Percentiles rank a stretch among this genome's conserved stretches.
Evolutionary conservation across 2,797 vertebrate species (phyloP).

Genomic region (Lateolabrax maculatus): DNA sequence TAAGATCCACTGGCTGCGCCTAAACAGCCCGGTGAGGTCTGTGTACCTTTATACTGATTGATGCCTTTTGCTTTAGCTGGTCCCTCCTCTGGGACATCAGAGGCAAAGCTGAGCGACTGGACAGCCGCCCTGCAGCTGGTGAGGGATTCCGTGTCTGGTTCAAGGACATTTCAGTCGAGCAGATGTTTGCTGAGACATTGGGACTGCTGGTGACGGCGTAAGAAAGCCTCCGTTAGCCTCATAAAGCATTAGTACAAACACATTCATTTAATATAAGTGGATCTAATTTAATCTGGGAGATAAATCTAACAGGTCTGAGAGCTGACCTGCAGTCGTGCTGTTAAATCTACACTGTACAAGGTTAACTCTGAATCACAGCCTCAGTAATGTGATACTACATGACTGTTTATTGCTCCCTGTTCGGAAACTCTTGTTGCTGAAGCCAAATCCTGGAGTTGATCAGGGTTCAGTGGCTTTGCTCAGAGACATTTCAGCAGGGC

Average conservation of each 20-base stretch:
- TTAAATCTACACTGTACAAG: slow-evolving; percentile 51
- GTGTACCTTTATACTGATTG: slow-evolving; percentile 51
- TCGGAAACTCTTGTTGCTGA: slow-evolving; percentile 19
- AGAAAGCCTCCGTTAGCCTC: slow-evolving; percentile 14
- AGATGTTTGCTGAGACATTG: slow-evolving; percentile 42
- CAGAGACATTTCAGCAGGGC: slow-evolving; percentile 1
- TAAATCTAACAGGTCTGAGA: slow-evolving; percentile 46
- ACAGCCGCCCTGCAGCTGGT: slow-evolving; percentile 38
- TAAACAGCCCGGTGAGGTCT: slow-evolving; percentile 33
- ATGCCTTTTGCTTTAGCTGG: slow-evolving; percentile 45
- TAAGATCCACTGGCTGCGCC: slow-evolving; percentile 44
- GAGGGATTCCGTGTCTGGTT: slow-evolving; percentile 36
- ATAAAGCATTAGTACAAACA: slow-evolving; percentile 28
- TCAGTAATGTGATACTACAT: slow-evolving; percentile 53
- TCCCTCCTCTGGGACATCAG: slow-evolving; percentile 44
- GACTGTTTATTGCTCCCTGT: slow-evolving; percentile 48
- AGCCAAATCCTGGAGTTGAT: slow-evolving; percentile 18
- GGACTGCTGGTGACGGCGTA: background rate
- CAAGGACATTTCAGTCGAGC: slow-evolving; percentile 54
- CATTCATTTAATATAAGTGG: slow-evolving; percentile 41
- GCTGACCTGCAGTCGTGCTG: slow-evolving; percentile 23
- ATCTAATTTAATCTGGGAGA: slow-evolving; percentile 51
- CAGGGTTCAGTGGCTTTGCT: slow-evolving; percentile 2
- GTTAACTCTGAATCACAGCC: slow-evolving; percentile 58
- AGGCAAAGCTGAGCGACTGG: slow-evolving; percentile 29